Base-by-base conservation (phyloP, 2,888 invertebrate genomes). In the Caenorhabditis doughertyi region DNA sequence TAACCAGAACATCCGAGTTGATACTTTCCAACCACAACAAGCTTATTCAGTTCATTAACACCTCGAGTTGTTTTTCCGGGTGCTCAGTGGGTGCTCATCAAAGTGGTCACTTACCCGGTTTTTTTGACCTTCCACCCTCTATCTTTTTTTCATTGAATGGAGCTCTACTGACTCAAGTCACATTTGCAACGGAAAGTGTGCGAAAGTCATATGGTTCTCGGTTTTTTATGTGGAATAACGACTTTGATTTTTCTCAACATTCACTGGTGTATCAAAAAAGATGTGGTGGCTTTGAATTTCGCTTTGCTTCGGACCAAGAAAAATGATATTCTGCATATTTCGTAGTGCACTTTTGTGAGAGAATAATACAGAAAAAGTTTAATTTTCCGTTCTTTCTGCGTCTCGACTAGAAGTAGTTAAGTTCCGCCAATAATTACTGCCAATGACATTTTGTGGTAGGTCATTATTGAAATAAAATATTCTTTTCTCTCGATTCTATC, bases 141-240 rank as follows among this genome's bases (percentile, higher is more conserved):
- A 39, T 58, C 49, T 74, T 51, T 72, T 32, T 47, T 49, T 44
- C 53, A 76, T 51, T 60, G 39, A 58, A 76, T 58, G 39, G 16
- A 23, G 35, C 47, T 11, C 44, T 47, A 55, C 44, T 55, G 68
- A 23, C 42, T 56, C 70, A 32, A 53, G 56, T 56, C 67, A 49
- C 73, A 73, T 56, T 76, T 47, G 67, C 67, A 23, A 58, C n/a
- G 32, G 32, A 76, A 77, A 77, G 53, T 77, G 77, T 77, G 77
- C 77, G 62, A 77, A 77, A 68, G 77, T 77, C 77, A 77, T 77
- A 60, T 77, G 77, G 77, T 77, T 68, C 68, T 68, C 42, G 32
- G 62, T 49, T 73, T 74, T 68, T 76, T 67, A 58, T 77, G 77
- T 60, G 67, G 39, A 44, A 68, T 62, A 62, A 62, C 58, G 56